phyloP scores from a whole-genome alignment of 1,140 invertebrate species.

The Apis laboriosa region DNA sequence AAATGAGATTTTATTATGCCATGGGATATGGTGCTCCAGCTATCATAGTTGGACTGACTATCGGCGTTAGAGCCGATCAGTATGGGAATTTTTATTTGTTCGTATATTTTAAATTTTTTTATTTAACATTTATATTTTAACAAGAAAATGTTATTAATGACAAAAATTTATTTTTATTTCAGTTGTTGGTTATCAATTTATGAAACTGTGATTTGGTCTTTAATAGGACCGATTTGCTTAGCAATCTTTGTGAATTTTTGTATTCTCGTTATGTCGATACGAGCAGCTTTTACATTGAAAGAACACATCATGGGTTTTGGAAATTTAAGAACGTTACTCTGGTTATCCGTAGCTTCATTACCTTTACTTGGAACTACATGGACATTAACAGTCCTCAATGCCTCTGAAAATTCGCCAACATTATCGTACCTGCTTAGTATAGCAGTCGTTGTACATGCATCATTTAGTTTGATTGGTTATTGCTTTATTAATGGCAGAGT shows the following conservation, averaged over 20 bases:
- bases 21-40: constrained; percentile 97
- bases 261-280: constrained; percentile 91
- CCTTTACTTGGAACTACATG: constrained; percentile 90
- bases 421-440: constrained; percentile 88
- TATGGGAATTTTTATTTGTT: constrained; percentile 97
- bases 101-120: constrained; percentile 77
- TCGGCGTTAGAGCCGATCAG: constrained; percentile 96
- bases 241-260: constrained; percentile 89
- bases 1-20: constrained; percentile 97
- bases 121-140: not conserved
- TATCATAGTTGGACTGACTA: constrained; percentile 93
- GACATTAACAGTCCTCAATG: constrained; percentile 90
- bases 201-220: constrained; percentile 94
- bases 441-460: constrained; percentile 87
- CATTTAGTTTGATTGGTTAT: constrained; percentile 91
- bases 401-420: constrained; percentile 87
- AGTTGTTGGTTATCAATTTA: constrained; percentile 98
- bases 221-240: constrained; percentile 91
- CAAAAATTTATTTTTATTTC: constrained; percentile 64
- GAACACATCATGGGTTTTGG: constrained; percentile 95
- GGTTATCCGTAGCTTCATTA: constrained; percentile 90
- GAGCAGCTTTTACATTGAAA: constrained; percentile 94
- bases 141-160: not conserved
- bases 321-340: constrained; percentile 92
- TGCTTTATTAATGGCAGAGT: constrained; percentile 91